A percentile compares a stretch with the other conserved stretches of the same genome.
These are phyloP conservation scores for Paracanthobrama guichenoti DNA, from an alignment of 2,113 vertebrate species.

Conservation along the genomic window DNA sequence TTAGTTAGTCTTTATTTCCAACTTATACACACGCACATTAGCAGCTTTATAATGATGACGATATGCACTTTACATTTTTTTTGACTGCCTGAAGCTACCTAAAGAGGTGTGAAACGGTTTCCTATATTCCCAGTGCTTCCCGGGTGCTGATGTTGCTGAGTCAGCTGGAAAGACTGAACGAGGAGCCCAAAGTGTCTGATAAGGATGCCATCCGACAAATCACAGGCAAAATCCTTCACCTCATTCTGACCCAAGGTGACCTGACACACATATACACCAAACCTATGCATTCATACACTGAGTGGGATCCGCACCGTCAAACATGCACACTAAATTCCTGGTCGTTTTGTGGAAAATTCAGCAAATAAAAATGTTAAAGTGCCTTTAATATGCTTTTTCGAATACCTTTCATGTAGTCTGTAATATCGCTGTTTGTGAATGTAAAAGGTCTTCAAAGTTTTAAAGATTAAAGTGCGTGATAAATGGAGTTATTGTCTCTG, in stretches of 20 bases:
- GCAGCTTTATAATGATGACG: neutral
- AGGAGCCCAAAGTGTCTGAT: conserved; percentile 75
- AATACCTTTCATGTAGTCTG: no score
- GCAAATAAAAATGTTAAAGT: neutral
- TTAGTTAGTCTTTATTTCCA: conserved; percentile 65
- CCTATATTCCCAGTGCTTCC: conserved; percentile 84
- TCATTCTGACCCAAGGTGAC: conserved; percentile 95
- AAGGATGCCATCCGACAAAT: conserved; percentile 82
- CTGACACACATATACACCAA: neutral
- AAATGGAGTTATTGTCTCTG: no score
- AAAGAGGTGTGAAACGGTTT: no score
- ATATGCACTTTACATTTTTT: neutral
- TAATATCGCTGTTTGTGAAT: no score
- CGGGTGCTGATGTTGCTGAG: conserved; percentile 83
- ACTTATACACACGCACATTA: neutral
- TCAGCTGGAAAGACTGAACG: conserved; percentile 90
- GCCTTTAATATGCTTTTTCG: no score
- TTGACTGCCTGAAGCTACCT: neutral
- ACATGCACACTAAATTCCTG: neutral
- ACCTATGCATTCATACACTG: neutral
- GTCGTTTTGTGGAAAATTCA: neutral
- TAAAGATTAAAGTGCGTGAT: no score
- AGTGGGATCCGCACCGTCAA: neutral
- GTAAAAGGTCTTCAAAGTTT: no score
- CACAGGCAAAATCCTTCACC: conserved; percentile 92